These are phyloP conservation scores for Cepphus grylle DNA, from an alignment of 2,113 vertebrate species.

Conservation along the genomic window DNA sequence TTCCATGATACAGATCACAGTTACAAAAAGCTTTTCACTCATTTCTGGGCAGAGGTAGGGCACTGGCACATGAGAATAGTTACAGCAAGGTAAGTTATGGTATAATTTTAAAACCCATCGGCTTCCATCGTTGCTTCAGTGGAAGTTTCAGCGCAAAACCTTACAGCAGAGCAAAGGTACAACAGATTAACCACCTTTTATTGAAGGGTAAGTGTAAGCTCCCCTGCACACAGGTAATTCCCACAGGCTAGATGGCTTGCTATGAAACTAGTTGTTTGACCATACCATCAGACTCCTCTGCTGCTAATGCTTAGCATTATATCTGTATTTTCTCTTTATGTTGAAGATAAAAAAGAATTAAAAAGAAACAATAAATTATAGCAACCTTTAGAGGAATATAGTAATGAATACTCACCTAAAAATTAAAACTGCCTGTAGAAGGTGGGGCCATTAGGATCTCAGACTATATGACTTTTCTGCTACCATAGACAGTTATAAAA, in stretches of 20 bases:
- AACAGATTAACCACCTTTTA: not conserved
- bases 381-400: not conserved
- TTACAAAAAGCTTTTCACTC: constrained; percentile 5
- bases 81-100: not conserved
- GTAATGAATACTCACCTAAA: not conserved
- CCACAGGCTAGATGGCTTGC: not conserved
- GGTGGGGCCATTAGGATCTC: not conserved
- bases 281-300: not conserved
- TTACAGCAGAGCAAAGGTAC: not conserved
- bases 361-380: not conserved
- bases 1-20: not conserved
- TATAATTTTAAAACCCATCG: not conserved
- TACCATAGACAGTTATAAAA: not conserved
- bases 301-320: not conserved
- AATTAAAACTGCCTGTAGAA: not conserved
- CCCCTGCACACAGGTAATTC: not conserved
- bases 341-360: not conserved
- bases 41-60: not conserved
- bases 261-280: not conserved
- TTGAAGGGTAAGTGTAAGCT: not conserved
- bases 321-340: not conserved
- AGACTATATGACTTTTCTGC: not conserved
- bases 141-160: not conserved
- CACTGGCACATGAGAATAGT: not conserved
- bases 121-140: not conserved